Conservation (phyloP, 2,797 vertebrate genomes). For the Euphonia xanthogaster region DNA sequence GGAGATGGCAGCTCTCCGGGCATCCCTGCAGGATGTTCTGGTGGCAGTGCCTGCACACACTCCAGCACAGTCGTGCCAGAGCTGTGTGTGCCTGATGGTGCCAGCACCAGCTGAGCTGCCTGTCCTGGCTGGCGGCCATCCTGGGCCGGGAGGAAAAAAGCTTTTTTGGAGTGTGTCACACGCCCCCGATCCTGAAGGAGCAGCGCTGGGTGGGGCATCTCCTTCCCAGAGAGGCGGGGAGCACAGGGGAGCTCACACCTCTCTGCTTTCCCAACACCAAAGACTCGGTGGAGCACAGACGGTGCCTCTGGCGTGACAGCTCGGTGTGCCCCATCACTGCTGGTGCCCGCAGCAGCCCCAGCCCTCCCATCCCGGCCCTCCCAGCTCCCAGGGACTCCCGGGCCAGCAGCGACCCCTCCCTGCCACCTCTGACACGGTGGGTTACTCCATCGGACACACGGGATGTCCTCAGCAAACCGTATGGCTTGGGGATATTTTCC, state of each 20-base stretch:
- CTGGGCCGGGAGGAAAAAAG: background rate
- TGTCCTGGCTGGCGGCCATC: background rate
- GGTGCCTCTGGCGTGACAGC: fast-evolving
- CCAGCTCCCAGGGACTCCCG: background rate
- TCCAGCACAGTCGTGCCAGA: fast-evolving
- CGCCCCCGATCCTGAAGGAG: fast-evolving
- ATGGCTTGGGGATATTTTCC: background rate
- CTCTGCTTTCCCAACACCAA: background rate
- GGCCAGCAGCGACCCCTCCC: background rate
- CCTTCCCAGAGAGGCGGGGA: background rate
- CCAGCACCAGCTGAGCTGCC: background rate
- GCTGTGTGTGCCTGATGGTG: background rate
- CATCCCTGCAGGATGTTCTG: background rate
- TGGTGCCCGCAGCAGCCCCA: background rate
- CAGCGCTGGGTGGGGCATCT: fast-evolving
- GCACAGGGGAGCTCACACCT: background rate
- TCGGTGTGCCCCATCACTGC: background rate
- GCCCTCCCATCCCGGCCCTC: background rate
- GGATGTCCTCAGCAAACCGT: background rate
- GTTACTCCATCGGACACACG: background rate
- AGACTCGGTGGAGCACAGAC: background rate
- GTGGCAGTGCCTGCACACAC: background rate
- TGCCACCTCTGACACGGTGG: background rate
- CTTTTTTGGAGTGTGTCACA: background rate
- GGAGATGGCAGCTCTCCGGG: background rate